phyloP scores from a whole-genome alignment of 2,113 vertebrate genomes.

The Microtus montanus region DNA sequence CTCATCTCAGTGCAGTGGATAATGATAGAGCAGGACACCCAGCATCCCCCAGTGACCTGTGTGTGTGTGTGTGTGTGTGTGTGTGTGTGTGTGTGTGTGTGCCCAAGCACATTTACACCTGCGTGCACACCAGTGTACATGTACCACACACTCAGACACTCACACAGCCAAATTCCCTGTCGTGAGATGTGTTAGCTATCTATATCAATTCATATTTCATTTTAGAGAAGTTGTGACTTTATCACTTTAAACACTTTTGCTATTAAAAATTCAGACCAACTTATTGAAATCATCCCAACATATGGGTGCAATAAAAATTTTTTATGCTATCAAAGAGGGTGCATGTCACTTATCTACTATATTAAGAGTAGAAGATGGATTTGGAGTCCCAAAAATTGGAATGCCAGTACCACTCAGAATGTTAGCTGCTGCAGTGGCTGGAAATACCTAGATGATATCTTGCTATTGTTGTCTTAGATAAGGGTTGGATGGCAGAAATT shows the following conservation, averaged over 20 bases:
- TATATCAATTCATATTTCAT: slow-evolving; percentile 78
- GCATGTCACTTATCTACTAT: slow-evolving; percentile 81
- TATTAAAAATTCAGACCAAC: slow-evolving; percentile 81
- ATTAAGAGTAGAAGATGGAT: slow-evolving; percentile 68
- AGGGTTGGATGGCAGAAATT: background rate
- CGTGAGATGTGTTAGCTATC: slow-evolving; percentile 76
- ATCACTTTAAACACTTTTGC: slow-evolving; percentile 83
- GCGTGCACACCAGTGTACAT: fast-evolving
- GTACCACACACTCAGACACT: background rate
- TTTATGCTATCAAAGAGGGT: slow-evolving; percentile 83
- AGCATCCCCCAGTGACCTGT: background rate
- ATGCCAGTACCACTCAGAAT: slow-evolving; percentile 53
- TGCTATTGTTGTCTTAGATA: background rate
- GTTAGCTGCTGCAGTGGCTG: slow-evolving; percentile 51
- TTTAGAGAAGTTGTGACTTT: slow-evolving; percentile 78
- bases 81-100: background rate
- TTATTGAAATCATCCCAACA: slow-evolving; percentile 83
- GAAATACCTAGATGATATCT: background rate
- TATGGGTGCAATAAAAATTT: slow-evolving; percentile 82
- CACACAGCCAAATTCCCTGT: background rate
- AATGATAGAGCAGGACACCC: background rate
- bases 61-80: background rate
- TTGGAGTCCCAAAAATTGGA: slow-evolving; percentile 65
- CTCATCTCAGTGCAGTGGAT: background rate
- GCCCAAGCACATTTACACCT: background rate